Base-by-base conservation (phyloP, 2,888 invertebrate species). In the Xestoiulus laeticollis region DNA sequence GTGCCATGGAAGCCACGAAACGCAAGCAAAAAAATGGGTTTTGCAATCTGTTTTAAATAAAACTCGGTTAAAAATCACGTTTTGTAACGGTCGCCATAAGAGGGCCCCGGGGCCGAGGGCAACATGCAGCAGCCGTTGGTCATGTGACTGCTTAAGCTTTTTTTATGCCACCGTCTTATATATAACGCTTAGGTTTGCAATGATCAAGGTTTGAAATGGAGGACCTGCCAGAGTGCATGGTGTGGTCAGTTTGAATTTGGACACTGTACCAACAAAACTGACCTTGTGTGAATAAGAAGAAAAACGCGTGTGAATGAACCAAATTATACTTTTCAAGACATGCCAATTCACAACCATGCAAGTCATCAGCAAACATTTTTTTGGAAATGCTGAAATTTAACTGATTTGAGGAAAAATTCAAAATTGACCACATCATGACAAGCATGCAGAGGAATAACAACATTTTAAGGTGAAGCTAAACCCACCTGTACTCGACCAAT, bases 31-130 rank as follows among this genome's bases (percentile, higher is more conserved):
- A 78, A 78, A 78, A 78, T 22, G 22, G 12, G 0, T 26, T 68
- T n/a, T 10, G 30, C 30, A 78, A 78, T 78, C 78, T 78, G 78
- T 78, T 78, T 78, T 78, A 30, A 78, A 78, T 78, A 78, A 78
- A 78, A 78, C 30, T 30, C 22, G 10, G 78, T 30, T 3, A 78
- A 78, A 68, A 22, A 78, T 78, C 78, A 78, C 78, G 78, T 78
- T 78, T 78, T 22, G 78, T 30, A 78, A 78, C 78, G 78, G 78
- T 78, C 78, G 30, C 78, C 78, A n/a, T n/a, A n/a, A 78, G 78
- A 78, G 78, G 68, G 68, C 68, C 22, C 8, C 3, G 10, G 68
- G 68, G 48, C 48, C 48, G 48, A 48, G 48, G 26, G 19, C 22
- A 68, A 8, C 30, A 78, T 26, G 59, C 22, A 68, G 12, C 78